Evolutionary conservation across 2,797 vertebrate genomes (phyloP).

Genomic region (Rhabdomys pumilio): DNA sequence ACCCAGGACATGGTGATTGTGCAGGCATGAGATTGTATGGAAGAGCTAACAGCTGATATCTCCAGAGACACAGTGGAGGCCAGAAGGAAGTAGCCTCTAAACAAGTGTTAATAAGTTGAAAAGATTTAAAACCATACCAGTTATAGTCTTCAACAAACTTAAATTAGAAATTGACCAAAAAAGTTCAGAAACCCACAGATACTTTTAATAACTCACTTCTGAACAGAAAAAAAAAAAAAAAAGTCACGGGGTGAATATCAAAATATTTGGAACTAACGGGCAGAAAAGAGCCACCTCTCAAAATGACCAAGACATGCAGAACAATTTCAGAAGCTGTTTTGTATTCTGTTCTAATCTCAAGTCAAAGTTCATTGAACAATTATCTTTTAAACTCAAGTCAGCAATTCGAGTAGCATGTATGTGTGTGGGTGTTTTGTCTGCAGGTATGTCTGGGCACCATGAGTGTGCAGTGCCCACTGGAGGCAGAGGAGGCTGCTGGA

Average conservation of each 20-base stretch:
- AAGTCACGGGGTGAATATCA: constrained; percentile 16
- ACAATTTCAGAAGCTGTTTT: background rate
- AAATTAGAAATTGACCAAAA: constrained; percentile 1
- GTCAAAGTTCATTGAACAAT: background rate
- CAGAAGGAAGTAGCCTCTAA: background rate
- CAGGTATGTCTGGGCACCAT: background rate
- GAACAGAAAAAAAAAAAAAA: constrained; percentile 35
- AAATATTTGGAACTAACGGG: constrained; percentile 29
- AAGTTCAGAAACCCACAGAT: background rate
- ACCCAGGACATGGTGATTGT: background rate
- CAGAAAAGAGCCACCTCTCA: background rate
- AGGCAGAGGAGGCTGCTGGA: background rate
- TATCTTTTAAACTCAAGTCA: background rate
- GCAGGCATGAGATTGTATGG: background rate
- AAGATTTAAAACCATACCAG: constrained; percentile 13
- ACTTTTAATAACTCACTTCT: constrained; percentile 37
- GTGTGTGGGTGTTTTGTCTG: background rate
- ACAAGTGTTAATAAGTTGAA: background rate
- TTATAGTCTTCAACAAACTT: constrained; percentile 14
- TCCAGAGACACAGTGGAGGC: background rate
- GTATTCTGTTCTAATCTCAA: background rate
- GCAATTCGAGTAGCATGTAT: background rate
- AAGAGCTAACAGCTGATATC: constrained; percentile 7
- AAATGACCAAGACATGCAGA: background rate
- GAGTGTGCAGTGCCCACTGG: background rate